Base-by-base conservation (phyloP, 2,888 invertebrate genomes). In the Amorpha juglandis region DNA sequence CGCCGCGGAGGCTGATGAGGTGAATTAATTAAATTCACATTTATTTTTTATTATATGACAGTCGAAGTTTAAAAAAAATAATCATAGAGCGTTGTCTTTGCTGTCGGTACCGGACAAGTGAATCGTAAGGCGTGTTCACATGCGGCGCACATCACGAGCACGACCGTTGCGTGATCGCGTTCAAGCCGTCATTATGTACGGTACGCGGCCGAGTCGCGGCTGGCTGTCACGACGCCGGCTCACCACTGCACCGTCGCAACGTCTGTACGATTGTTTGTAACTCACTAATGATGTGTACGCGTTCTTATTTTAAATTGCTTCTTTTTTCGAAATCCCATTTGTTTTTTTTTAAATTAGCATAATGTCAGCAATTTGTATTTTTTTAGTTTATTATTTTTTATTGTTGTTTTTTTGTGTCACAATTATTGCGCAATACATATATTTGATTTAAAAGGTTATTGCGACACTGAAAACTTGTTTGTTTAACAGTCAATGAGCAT, bases 131-230 rank as follows among this genome's bases (percentile, higher is more conserved):
- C 82, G 82, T 81, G 83, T 80, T 78, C 80, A 82, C 81, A 82
- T 76, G 75, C 71, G 70, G 79, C 75, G 75, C 78, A 69, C 79
- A 74, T 83, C 79, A 79, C 76, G 78, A 74, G 74, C 80, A 76
- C 73, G 70, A 70, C 77, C 77, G 58, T 87, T 82, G 87, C 89
- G 88, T 89, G 89, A 85, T 83, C 80, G 77, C 77, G 80, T 71
- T 74, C 80, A 72, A 76, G 73, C 80, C 80, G 84, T 83, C 84
- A 84, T 84, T 84, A 85, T 69, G 69, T 70, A 72, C 73, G 70
- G 71, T 71, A 68, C 69, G 71, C 71, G 65, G 45, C 6, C 45
- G 12, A 58, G 42, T 58, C 58, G 58, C 58, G 58, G 42, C 58
- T 42, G 19, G 58, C 58, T 68, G 72, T 71, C 72, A 70, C 73